Base-by-base conservation (phyloP, 2,888 invertebrate genomes). In the Branchipolynoe longqiensis region DNA sequence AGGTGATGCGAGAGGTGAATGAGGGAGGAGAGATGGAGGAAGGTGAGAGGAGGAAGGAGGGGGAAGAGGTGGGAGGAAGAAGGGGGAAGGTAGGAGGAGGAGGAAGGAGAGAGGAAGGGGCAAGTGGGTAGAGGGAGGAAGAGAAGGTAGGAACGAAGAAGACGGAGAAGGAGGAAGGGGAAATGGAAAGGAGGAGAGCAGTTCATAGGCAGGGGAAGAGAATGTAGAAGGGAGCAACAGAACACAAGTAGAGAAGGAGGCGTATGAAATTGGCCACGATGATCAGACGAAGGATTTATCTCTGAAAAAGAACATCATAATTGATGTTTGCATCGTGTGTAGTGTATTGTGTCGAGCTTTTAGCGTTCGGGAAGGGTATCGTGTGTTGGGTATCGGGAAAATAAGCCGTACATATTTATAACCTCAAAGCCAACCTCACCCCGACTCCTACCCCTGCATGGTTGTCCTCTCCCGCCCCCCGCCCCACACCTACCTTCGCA, bases 211-310 rank as follows among this genome's bases (percentile, higher is more conserved):
- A 56, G 56, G 25, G 6, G 56, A 56, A 14, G 56, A 25, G 3
- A 14, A 14, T 3, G 56, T 3, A 56, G 22, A 25, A 8, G 25
- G 18, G 3, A 12, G 56, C n/a, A 3, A 56, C n/a, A 25, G 56
- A 56, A 56, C 56, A 56, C 3, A 56, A 2, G 2, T 22, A n/a
- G 18, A 25, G 22, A 8, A 56, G 6, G 56, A 1, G 3, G 56
- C 25, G 56, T n/a, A n/a, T n/a, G 22, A 69, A 38, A 69, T 69
- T 69, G 33, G 12, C 22, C 36, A 12, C 69, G 69, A 38, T 69
- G 69, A 69, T 69, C 69, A n/a, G n/a, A n/a, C n/a, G n/a, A n/a
- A n/a, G n/a, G n/a, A n/a, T n/a, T n/a, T n/a, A n/a, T n/a, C n/a
- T n/a, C n/a, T n/a, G n/a, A n/a, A n/a, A n/a, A n/a, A n/a, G n/a